Percentiles rank a stretch among this genome's conserved stretches.
These are phyloP conservation scores for Ochropacha duplaris DNA, from an alignment of 2,888 invertebrate genomes.

Conservation along the genomic window DNA sequence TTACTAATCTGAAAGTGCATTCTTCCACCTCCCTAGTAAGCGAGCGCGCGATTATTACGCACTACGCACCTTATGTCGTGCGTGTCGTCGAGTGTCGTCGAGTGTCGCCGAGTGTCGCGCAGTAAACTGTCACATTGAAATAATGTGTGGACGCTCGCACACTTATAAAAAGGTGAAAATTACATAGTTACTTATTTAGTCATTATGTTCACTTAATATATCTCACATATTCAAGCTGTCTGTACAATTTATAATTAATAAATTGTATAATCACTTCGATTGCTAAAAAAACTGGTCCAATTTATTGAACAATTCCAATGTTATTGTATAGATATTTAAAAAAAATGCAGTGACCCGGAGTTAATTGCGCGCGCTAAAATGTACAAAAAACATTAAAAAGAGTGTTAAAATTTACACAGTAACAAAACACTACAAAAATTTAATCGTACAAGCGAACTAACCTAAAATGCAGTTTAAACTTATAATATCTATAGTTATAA, in stretches of 20 bases:
- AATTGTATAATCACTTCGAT: conserved; percentile 34
- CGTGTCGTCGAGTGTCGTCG: no score
- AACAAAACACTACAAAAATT: conserved; percentile 72
- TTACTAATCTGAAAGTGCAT: conserved; percentile 34
- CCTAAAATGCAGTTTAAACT: conserved; percentile 67
- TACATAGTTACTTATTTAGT: conserved; percentile 34
- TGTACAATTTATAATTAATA: conserved; percentile 41
- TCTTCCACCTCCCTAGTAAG: conserved; percentile 1
- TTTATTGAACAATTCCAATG: conserved; percentile 53
- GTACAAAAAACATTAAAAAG: conserved; percentile 58
- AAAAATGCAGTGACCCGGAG: conserved; percentile 46
- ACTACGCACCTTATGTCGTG: conserved; percentile 13
- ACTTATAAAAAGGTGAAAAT: conserved; percentile 28
- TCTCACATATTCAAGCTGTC: conserved; percentile 42
- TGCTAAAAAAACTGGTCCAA: conserved; percentile 55
- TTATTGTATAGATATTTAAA: conserved; percentile 42
- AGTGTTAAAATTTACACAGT: conserved; percentile 78
- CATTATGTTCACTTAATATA: conserved; percentile 36
- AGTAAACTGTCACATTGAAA: conserved; percentile 16
- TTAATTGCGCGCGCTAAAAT: conserved; percentile 64
- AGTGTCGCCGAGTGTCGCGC: no score
- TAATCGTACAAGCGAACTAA: conserved; percentile 73
- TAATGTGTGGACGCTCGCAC: conserved; percentile 19
- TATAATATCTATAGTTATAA: conserved; percentile 77
- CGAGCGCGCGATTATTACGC: conserved; percentile 10